Base-by-base conservation (phyloP, 2,888 invertebrate genomes). In the Trachelus tabidus region DNA sequence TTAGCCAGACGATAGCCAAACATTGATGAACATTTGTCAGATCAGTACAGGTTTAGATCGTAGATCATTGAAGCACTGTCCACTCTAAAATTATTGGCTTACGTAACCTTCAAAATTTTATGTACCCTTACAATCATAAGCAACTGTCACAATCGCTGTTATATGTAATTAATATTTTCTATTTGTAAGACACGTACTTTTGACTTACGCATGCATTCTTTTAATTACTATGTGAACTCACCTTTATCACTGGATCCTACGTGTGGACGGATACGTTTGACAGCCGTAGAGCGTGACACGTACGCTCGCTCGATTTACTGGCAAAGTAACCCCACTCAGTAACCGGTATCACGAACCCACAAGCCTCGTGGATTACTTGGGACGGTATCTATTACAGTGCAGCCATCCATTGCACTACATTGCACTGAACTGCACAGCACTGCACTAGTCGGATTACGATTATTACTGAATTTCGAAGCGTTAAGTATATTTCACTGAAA, bases 1-100 rank as follows among this genome's bases (percentile, higher is more conserved):
- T 81, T 84, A 9, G 56, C 56, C 9, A 56, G 23, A 15, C 56
- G 56, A 23, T 56, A 1, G 56, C 56, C 9, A 15, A 56, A 56
- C 56, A 56, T 56, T 56, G 56, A 56, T 56, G 23, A 56, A 56
- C 56, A 23, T 56, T 56, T 23, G 23, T 56, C 56, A 56, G 6
- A 9, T 56, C 56, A 6, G 56, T 56, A 23, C 23, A 6, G 23
- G 9, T 9, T 56, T 23, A 9, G 56, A 56, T 56, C 56, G 23
- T 23, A 56, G 56, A 2, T 9, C 40, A 15, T 40, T 23, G 23
- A 56, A 56, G 9, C 9, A 56, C 23, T 9, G 23, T 56, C 2
- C 56, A 23, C 56, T 9, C 1, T 56, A 23, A 56, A 56, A 56
- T 56, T 9, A 23, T 56, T 56, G 23, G 2, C 56, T 56, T 23